Conservation (phyloP, 2,113 vertebrate species). For the Chloroceryle aenea region DNA sequence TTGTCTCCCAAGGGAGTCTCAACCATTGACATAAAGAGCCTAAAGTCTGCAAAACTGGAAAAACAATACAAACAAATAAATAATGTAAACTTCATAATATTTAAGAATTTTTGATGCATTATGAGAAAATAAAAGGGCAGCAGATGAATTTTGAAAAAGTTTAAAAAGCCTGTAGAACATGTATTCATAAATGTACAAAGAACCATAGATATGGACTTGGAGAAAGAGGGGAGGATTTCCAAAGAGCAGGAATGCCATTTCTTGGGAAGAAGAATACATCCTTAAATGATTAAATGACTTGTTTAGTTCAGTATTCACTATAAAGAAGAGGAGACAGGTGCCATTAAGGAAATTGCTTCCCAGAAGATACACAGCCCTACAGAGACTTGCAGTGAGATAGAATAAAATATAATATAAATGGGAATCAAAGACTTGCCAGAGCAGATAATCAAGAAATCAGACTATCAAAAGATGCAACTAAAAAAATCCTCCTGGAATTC, state of each 20-base stretch:
- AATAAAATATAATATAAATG: constrained; percentile 7
- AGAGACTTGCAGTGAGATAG: background rate
- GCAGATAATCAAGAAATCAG: constrained; percentile 27
- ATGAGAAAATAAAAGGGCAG: background rate
- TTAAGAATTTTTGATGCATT: background rate
- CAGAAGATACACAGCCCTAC: background rate
- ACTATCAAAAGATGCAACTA: background rate
- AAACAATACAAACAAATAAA: background rate
- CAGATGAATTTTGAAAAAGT: background rate
- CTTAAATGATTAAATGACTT: constrained; percentile 49
- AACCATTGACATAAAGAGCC: no score
- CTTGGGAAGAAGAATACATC: background rate
- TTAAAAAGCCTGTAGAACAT: background rate
- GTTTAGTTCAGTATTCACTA: constrained; percentile 54
- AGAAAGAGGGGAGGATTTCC: background rate
- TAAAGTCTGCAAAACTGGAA: no score
- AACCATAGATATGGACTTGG: background rate
- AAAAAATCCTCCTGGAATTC: background rate
- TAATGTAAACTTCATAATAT: background rate
- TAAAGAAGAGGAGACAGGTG: constrained; percentile 43
- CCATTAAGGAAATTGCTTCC: constrained; percentile 48
- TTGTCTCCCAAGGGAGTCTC: no score
- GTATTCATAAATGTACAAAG: background rate
- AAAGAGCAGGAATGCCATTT: background rate
- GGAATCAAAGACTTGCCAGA: constrained; percentile 39